These are phyloP conservation scores for Leucosticte australis DNA, from an alignment of 2,113 vertebrate genomes.

Conservation along the genomic window DNA sequence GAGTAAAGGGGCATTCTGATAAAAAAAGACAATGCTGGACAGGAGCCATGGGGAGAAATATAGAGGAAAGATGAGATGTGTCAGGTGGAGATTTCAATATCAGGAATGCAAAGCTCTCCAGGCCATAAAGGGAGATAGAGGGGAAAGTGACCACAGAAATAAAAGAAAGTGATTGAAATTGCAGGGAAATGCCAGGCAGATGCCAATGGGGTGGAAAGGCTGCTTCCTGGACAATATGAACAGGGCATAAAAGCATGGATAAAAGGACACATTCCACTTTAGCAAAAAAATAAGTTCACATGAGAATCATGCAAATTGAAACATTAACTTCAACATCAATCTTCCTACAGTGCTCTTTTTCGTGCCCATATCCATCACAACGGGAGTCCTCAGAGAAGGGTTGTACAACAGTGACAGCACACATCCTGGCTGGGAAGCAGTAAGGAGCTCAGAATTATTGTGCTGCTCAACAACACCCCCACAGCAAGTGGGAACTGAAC, in stretches of 20 bases:
- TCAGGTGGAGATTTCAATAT: neutral
- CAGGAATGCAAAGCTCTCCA: neutral
- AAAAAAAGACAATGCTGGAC: neutral
- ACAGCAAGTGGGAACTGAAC: neutral
- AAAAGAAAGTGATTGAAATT: neutral
- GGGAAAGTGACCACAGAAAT: neutral
- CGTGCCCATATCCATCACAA: neutral
- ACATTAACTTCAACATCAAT: neutral
- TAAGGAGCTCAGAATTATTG: neutral
- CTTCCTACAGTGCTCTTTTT: neutral
- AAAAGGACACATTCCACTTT: neutral
- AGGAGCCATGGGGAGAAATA: neutral
- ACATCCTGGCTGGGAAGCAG: neutral
- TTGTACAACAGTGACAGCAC: neutral
- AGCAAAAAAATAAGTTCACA: neutral
- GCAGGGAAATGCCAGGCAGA: neutral
- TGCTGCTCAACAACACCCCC: neutral
- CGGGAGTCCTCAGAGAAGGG: rapidly evolving
- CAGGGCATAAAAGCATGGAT: neutral
- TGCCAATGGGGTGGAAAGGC: neutral
- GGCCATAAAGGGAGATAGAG: neutral
- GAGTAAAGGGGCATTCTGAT: neutral
- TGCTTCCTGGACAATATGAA: neutral
- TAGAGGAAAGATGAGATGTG: neutral
- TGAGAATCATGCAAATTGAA: neutral